Base-by-base conservation (phyloP, 1,140 invertebrate species). In the Muscidifurax raptorellus region DNA sequence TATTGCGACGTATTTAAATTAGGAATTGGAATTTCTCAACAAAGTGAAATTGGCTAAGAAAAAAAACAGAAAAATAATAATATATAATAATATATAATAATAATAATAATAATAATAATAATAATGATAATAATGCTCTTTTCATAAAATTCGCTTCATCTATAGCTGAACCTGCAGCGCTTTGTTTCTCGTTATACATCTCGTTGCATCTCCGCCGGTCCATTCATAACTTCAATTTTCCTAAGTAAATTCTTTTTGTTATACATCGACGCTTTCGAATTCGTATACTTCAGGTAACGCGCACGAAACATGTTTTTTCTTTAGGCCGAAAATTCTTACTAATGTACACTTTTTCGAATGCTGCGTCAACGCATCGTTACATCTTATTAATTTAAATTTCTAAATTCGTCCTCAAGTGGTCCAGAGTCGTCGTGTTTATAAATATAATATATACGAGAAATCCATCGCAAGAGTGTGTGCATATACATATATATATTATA, bases 1-100 rank as follows among this genome's bases (percentile, higher is more conserved):
- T 69, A 59, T 88, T 88, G 88, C 87, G 87, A 89, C 87, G 77
- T 89, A 83, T 88, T 80, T 88, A 90, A 90, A 90, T 88, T 85
- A 85, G 78, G 84, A 90, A 91, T 88, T 91, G 88, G 79, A 90
- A 88, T 90, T 90, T 86, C n/a, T 88, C 87, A 91, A 90, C 87
- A 86, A 90, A 88, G 87, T 88, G 87, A 90, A 90, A 89, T 91
- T 91, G 87, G 90, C 89, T 91, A 90, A 9, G 36, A 87, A 87
- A 89, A 89, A 89, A 89, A 89, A 89, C 72, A 87, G 82, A 89
- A 88, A 88, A 87, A 79, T 32, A 72, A 72, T 40, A 27, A 64
- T 59, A 88, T 85, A 86, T n/a, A n/a, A n/a, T n/a, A n/a, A n/a
- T n/a, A 89, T 88, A 76, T 36, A 82, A 27, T 40, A 80, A 2